Conservation (phyloP, 2,113 vertebrate species). For the Cariama cristata region DNA sequence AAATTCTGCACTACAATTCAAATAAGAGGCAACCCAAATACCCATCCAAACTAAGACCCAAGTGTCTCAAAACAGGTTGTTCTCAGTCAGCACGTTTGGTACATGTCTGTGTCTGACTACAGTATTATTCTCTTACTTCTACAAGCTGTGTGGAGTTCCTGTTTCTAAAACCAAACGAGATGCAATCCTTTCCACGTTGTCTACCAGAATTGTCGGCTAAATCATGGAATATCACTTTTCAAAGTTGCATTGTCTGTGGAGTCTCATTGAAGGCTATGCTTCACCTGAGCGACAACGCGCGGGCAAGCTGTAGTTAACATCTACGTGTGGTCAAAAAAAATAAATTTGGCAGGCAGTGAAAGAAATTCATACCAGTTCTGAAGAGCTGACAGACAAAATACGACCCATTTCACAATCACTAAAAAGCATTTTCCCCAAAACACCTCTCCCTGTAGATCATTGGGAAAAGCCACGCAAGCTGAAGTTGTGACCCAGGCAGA, state of each 20-base stretch:
- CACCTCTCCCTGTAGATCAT: background rate
- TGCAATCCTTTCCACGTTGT: background rate
- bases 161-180: background rate
- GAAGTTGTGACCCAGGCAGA: background rate
- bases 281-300: background rate
- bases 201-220: background rate
- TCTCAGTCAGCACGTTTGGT: background rate
- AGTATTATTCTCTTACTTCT: background rate
- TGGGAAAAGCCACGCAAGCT: background rate
- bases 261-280: background rate
- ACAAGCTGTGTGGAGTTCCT: background rate
- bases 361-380: background rate
- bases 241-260: background rate
- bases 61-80: background rate
- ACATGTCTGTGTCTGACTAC: background rate
- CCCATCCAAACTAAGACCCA: background rate
- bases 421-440: background rate
- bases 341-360: background rate
- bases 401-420: background rate
- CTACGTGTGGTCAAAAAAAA: background rate
- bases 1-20: background rate
- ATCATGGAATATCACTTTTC: background rate
- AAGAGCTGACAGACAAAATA: background rate
- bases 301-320: background rate
- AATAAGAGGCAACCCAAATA: background rate